Conservation (phyloP, 2,888 invertebrate species). For the Dolichomitus sp. region DNA sequence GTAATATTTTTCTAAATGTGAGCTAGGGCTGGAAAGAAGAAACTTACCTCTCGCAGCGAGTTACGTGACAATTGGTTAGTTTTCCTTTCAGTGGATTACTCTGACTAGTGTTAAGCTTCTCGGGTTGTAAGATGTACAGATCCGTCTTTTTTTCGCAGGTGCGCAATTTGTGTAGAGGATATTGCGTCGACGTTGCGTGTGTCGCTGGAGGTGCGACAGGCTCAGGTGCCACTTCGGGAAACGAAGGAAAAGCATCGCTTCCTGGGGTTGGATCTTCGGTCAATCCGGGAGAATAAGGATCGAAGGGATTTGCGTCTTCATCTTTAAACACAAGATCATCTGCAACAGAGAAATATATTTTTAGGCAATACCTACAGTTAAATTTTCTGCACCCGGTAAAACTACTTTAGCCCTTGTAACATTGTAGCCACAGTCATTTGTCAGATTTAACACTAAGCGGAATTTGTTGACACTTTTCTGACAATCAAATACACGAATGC, state of each 20-base stretch:
- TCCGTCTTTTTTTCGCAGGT: constrained; percentile 96
- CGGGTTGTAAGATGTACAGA: constrained; percentile 94
- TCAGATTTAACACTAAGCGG: no score
- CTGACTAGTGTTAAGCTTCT: constrained; percentile 92
- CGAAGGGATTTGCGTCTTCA: constrained; percentile 80
- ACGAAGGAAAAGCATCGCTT: constrained; percentile 84
- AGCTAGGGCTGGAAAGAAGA: not conserved
- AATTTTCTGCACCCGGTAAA: not conserved
- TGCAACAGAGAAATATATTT: constrained; percentile 52
- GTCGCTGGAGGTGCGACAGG: constrained; percentile 80
- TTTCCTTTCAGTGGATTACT: constrained; percentile 96
- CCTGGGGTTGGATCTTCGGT: constrained; percentile 85
- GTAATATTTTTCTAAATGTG: not conserved
- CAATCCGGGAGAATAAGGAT: constrained; percentile 82
- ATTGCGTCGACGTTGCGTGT: constrained; percentile 89
- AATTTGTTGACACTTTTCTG: no score
- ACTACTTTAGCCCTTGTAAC: no score
- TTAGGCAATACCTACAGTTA: not conserved
- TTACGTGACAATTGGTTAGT: constrained; percentile 95
- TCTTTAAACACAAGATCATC: constrained; percentile 80
- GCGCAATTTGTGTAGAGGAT: constrained; percentile 86
- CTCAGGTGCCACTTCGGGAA: constrained; percentile 82
- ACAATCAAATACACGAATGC: no score
- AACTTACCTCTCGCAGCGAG: constrained; percentile 93
- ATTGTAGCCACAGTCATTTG: no score